Base-by-base conservation (phyloP, 2,888 invertebrate species). In the Amblyteles armatorius region DNA sequence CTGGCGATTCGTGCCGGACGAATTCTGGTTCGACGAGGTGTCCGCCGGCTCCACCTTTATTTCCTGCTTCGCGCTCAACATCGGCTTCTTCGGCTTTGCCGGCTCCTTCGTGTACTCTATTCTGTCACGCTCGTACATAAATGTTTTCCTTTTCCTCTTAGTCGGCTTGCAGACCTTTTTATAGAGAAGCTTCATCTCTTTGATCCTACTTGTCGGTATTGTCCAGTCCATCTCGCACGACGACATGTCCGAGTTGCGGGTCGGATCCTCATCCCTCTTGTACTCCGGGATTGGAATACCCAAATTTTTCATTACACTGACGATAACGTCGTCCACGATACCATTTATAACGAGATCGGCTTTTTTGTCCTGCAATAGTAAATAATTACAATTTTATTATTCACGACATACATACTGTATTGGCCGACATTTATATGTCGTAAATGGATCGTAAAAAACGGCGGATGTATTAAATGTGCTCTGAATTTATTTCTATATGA, bases 281-380 rank as follows among this genome's bases (percentile, higher is more conserved):
- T 98, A 98, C 44, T 95, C 95, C 2, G 97, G 97, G 91, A 98
- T 96, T 89, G 96, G 96, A 29, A 98, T 91, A 13, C 95, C 96
- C 52, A 99, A 94, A 82, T 96, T 95, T 90, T 96, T 96, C 95
- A 97, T 96, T 0, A 98, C 95, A 91, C 96, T 96, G 82, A 95
- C 94, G 90, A 98, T 94, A 69, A 99, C 96, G 79, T 96, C 96
- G 93, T 99, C 99, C 0, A 99, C 98, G 94, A 98, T 99, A 19
- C 97, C 96, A 91, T 98, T 97, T 87, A 99, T 98, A 69, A 97
- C 95, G 82, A 99, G 94, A 94, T 98, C 97, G 33, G 98, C 97
- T 94, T 98, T 98, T 92, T 97, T 97, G 92, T 99, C 98, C 98
- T 98, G 92, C 63, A 95, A 95, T 16, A 4, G 29, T 33, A 6